A percentile compares a stretch with the other conserved stretches of the same genome.
Conservation (phyloP, 1,140 invertebrate genomes). For the Euwallacea fornicatus region DNA sequence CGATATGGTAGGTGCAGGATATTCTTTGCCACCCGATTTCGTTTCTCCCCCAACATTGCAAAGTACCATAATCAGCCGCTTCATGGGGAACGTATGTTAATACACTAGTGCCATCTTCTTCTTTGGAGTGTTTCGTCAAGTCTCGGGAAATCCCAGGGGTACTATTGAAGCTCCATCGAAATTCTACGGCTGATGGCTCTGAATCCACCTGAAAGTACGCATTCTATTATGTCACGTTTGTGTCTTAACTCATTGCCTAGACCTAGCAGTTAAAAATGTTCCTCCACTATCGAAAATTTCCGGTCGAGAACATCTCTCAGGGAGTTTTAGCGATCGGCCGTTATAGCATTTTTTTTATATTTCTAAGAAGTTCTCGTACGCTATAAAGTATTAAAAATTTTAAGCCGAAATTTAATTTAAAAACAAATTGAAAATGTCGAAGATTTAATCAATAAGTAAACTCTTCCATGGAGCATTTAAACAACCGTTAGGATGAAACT, state of each 20-base stretch:
- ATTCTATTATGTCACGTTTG: slow-evolving; percentile 8
- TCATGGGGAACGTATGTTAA: slow-evolving; percentile 57
- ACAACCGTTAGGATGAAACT: not conserved
- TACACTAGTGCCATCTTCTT: slow-evolving; percentile 52
- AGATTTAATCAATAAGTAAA: not conserved
- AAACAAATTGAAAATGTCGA: not conserved
- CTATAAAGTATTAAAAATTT: no score
- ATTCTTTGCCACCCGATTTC: slow-evolving; percentile 57
- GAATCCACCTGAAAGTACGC: slow-evolving; percentile 55
- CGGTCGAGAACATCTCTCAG: no score
- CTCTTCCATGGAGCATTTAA: not conserved
- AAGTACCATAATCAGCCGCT: slow-evolving; percentile 60
- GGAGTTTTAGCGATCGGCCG: no score
- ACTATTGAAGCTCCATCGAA: slow-evolving; percentile 65
- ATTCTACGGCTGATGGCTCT: slow-evolving; percentile 58
- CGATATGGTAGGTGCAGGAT: slow-evolving; percentile 61
- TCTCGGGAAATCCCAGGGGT: slow-evolving; percentile 55
- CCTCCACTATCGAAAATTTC: no score
- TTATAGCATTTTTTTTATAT: no score
- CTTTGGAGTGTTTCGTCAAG: slow-evolving; percentile 50
- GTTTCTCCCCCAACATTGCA: slow-evolving; percentile 62
- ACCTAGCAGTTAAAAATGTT: no score
- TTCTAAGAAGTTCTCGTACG: no score
- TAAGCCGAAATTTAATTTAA: not conserved
- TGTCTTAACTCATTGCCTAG: no score